Conservation (phyloP, 2,888 invertebrate genomes). For the Calameuta pallipes region DNA sequence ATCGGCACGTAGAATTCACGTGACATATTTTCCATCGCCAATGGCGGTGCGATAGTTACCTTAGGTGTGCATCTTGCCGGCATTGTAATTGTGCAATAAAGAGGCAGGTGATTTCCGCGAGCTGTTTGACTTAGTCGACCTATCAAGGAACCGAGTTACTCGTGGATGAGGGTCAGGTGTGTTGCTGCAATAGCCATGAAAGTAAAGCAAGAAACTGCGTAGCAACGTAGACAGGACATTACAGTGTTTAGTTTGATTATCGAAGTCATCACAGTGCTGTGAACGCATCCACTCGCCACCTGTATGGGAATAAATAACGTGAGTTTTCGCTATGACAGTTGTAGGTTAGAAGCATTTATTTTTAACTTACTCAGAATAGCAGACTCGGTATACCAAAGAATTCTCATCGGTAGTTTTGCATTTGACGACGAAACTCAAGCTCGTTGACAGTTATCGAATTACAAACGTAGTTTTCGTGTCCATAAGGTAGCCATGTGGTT, state of each 20-base stretch:
- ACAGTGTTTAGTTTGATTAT: neutral
- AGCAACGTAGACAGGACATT: neutral
- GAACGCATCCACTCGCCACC: neutral
- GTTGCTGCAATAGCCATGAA: neutral
- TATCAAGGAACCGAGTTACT: neutral
- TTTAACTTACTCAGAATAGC: neutral
- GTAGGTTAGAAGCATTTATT: neutral
- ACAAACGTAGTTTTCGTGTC: conserved; percentile 15
- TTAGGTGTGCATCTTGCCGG: neutral
- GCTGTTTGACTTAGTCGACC: conserved; percentile 23
- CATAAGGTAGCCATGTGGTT: conserved; percentile 45
- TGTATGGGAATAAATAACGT: neutral
- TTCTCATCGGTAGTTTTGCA: neutral
- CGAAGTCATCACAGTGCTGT: neutral
- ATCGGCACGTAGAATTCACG: neutral
- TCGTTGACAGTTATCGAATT: neutral
- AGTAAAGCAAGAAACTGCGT: neutral
- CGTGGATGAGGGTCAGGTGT: conserved; percentile 27
- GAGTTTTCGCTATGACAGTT: neutral
- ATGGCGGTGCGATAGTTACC: neutral
- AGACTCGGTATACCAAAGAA: neutral
- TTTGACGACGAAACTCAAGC: neutral
- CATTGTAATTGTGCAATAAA: neutral
- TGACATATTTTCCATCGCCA: neutral
- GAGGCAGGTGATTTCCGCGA: conserved; percentile 41